Percentiles rank a stretch among this genome's conserved stretches.
phyloP scores from a whole-genome alignment of 2,888 invertebrate genomes.

The Sphinx pinastri region DNA sequence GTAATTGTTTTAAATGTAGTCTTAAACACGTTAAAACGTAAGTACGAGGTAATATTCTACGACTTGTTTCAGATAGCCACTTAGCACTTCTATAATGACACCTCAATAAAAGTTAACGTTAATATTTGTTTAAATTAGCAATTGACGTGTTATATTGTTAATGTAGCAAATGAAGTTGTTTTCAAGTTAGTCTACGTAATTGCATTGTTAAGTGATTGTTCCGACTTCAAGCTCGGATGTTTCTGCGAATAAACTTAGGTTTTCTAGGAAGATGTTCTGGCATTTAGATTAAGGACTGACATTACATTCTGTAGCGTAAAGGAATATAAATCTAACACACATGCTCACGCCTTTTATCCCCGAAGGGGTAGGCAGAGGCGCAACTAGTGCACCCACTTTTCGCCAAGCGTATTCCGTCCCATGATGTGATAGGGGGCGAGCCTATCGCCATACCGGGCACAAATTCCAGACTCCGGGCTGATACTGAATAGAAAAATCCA shows the following conservation, averaged over 20 bases:
- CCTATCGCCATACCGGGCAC: no score
- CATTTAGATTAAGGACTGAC: constrained; percentile 6
- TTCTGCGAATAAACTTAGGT: constrained; percentile 17
- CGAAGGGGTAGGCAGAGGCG: no score
- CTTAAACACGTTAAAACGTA: not conserved
- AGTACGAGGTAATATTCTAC: not conserved
- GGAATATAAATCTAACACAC: no score
- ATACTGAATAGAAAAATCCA: no score
- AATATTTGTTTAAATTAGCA: constrained; percentile 2
- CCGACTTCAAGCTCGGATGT: constrained; percentile 9
- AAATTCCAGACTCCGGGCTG: no score
- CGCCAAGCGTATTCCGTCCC: no score
- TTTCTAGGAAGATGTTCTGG: constrained; percentile 1
- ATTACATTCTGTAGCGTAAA: no score
- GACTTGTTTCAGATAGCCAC: not conserved
- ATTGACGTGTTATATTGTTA: constrained; percentile 4
- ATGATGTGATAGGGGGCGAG: no score
- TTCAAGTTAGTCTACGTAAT: constrained; percentile 7
- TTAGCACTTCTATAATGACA: not conserved
- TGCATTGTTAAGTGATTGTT: constrained; percentile 17
- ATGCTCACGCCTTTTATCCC: no score
- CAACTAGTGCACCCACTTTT: no score
- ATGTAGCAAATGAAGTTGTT: constrained; percentile 6
- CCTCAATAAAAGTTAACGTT: not conserved
- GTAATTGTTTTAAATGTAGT: not conserved